These are phyloP conservation scores for Sebastes melanostomus DNA, from an alignment of 2,797 vertebrate genomes.

Conservation along the genomic window DNA sequence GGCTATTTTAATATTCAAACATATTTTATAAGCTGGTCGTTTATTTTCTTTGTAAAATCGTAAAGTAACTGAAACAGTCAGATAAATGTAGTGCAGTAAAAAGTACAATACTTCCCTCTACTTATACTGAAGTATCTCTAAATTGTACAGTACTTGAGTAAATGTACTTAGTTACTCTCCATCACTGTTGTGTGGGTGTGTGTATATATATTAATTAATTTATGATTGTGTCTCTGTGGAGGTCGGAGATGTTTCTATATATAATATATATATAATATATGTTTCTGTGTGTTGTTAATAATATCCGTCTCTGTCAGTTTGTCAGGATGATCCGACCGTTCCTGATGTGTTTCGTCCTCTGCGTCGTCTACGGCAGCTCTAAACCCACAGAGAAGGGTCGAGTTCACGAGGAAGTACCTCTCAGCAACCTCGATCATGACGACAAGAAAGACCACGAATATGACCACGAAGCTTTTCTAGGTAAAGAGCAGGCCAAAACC, in stretches of 20 bases:
- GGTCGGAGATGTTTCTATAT: background rate
- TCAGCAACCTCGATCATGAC: slow-evolving; percentile 86
- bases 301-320: slow-evolving; percentile 47
- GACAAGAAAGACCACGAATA: slow-evolving; percentile 89
- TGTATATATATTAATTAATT: too few relatives aligned
- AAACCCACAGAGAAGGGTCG: slow-evolving; percentile 92
- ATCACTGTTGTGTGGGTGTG: too few relatives aligned
- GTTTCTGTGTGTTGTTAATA: background rate
- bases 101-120: background rate
- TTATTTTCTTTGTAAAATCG: background rate
- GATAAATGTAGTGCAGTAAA: background rate
- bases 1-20: background rate
- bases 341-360: slow-evolving; percentile 82
- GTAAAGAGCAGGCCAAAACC: slow-evolving; percentile 88
- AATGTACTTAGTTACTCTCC: too few relatives aligned
- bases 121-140: too few relatives aligned
- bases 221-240: too few relatives aligned
- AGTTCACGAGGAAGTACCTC: slow-evolving; percentile 85
- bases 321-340: slow-evolving; percentile 84
- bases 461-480: slow-evolving; percentile 94
- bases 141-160: background rate
- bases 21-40: background rate
- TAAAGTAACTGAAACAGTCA: background rate
- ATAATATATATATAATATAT: background rate
- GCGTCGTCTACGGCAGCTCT: slow-evolving; percentile 77